Evolutionary conservation across 2,113 vertebrate genomes (phyloP).

Genomic region (Conger conger): DNA sequence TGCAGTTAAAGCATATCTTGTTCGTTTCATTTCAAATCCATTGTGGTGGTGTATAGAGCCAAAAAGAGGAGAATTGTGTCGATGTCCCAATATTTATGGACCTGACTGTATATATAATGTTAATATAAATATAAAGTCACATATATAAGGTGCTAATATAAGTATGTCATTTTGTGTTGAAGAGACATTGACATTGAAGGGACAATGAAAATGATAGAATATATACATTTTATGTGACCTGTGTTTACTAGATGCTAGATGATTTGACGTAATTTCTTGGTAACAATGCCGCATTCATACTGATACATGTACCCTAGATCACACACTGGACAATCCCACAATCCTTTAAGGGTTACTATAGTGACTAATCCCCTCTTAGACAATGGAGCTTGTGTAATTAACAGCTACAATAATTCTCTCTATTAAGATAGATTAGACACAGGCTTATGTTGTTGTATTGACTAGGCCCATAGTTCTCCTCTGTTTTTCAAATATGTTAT

Average conservation of each 20-base stretch:
- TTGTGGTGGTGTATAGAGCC: no score
- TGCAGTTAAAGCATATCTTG: no score
- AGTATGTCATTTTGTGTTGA: background rate
- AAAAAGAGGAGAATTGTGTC: no score
- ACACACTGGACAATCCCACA: slow-evolving; percentile 35
- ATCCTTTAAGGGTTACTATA: slow-evolving; percentile 47
- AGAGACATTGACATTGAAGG: no score
- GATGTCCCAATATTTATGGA: no score
- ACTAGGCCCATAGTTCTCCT: background rate
- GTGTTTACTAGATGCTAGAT: background rate
- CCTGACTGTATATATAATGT: no score
- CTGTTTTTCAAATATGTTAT: slow-evolving; percentile 7
- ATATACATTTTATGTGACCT: background rate
- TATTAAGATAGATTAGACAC: slow-evolving; percentile 37
- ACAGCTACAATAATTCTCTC: slow-evolving; percentile 36
- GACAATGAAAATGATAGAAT: background rate
- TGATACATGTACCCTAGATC: slow-evolving; percentile 44
- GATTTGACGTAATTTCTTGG: slow-evolving; percentile 41
- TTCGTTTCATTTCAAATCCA: no score
- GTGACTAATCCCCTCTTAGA: slow-evolving; percentile 53
- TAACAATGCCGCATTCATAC: slow-evolving; percentile 56
- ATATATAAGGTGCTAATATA: background rate
- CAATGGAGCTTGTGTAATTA: slow-evolving; percentile 46
- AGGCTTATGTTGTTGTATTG: slow-evolving; percentile 37
- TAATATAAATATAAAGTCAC: background rate